phyloP scores from a whole-genome alignment of 2,888 invertebrate species.

The Pyrrhosoma nymphula region DNA sequence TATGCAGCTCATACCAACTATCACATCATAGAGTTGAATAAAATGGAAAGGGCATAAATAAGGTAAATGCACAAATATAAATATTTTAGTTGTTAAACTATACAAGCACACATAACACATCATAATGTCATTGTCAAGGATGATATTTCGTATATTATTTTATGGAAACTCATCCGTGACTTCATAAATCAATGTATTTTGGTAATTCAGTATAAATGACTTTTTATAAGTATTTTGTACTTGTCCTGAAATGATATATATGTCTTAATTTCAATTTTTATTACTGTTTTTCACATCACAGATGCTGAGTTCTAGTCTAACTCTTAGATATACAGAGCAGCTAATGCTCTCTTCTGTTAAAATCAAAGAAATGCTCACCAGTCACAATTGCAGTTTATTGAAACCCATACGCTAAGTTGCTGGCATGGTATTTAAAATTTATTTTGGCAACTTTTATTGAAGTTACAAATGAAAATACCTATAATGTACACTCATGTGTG shows the following conservation, averaged over 20 bases:
- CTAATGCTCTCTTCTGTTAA: not conserved
- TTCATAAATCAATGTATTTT: slow-evolving; percentile 36
- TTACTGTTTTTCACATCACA: slow-evolving; percentile 35
- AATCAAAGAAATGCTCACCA: not conserved
- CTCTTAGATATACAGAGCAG: not conserved
- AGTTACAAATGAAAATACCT: not conserved
- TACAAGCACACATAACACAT: slow-evolving; percentile 16
- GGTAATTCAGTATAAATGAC: not conserved
- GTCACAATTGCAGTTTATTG: not conserved
- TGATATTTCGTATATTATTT: not conserved
- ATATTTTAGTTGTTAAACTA: not conserved
- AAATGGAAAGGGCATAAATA: not conserved
- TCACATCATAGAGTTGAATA: not conserved
- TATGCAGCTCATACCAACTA: not conserved
- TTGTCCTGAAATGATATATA: slow-evolving; percentile 27
- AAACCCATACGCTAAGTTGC: not conserved
- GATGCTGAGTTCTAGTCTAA: slow-evolving; percentile 25
- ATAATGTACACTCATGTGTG: slow-evolving; percentile 18
- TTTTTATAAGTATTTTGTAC: slow-evolving; percentile 39
- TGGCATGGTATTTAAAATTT: not conserved
- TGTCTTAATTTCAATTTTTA: not conserved
- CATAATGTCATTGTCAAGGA: slow-evolving; percentile 12
- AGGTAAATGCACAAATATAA: not conserved
- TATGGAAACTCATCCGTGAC: not conserved
- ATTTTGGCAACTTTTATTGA: not conserved